Base-by-base conservation (phyloP, 2,113 vertebrate species). In the Cyprinodon variegatus region DNA sequence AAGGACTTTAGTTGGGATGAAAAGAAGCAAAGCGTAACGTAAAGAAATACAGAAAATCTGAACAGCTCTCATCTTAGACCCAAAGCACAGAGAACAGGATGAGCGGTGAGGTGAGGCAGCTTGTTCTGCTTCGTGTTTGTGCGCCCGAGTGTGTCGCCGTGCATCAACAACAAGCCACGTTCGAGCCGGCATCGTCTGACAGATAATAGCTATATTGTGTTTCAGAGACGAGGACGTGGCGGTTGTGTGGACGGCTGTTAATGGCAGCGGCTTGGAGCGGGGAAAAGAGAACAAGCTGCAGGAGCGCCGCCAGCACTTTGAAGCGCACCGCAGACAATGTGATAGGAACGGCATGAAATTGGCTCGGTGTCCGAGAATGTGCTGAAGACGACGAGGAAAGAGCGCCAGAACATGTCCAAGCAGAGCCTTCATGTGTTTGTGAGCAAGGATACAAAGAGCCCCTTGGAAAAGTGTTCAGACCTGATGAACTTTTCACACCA, bases 151-250 rank as follows among this genome's bases (percentile, higher is more conserved):
- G 84, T 79, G 82, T 68, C 63, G 78, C 72, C 38, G 68, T 72
- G 79, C 84, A 90, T 86, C 88, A 89, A 89, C 90, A 93, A 90
- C 84, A 77, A 72, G 57, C 79, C n/a, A 65, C 77, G 83, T 89
- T 90, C 45, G 82, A 77, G 70, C 63, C 57, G 68, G 73, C 92
- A 90, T 94, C 91, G 86, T 87, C 90, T 93, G 74, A 79, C 90
- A 88, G 85, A 88, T 92, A 94, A 94, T 92, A 81, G 84, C 86
- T 83, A 67, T 88, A 93, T 94, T 90, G 86, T 90, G 65, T 93
- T 93, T 84, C 91, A 86, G 78, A 88, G 80, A 89, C 82, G 83
- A 88, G 79, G 86, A 89, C 86, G 76, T 41, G 6, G 80, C 68
- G 38, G 68, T 86, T 78, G 82, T 83, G 79, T 86, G 64, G 83